Evolutionary conservation across 2,888 invertebrate species (phyloP).

Genomic region (Neoaliturus tenellus): DNA sequence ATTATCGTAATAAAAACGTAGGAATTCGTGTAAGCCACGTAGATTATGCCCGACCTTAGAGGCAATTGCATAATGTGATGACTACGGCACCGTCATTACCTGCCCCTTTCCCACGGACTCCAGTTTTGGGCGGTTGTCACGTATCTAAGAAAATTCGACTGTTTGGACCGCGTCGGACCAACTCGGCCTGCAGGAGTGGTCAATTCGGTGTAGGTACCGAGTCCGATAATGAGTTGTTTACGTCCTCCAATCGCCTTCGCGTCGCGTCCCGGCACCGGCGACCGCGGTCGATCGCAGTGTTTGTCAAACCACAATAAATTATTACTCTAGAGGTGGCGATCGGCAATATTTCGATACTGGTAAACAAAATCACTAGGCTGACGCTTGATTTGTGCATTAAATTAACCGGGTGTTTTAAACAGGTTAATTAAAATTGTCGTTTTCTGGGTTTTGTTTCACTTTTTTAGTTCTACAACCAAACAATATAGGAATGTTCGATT

Average conservation of each 20-base stretch:
- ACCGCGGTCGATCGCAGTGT: not conserved
- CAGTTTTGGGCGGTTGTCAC: slow-evolving; percentile 19
- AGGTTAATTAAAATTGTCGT: no score
- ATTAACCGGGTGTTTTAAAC: no score
- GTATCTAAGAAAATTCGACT: not conserved
- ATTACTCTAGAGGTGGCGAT: no score
- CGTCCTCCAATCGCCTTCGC: not conserved
- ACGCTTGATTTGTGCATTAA: no score
- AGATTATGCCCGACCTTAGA: slow-evolving; percentile 27
- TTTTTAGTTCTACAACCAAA: no score
- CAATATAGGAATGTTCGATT: no score
- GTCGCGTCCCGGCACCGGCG: not conserved
- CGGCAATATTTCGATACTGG: no score
- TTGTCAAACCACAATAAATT: no score
- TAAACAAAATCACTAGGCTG: no score
- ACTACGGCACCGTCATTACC: not conserved
- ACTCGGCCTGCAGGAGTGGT: not conserved
- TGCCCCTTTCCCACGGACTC: slow-evolving; percentile 25
- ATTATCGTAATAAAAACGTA: slow-evolving; percentile 41
- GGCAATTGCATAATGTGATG: slow-evolving; percentile 47
- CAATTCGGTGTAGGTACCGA: not conserved
- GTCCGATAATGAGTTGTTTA: not conserved
- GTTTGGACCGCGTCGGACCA: not conserved
- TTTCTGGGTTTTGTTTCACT: no score
- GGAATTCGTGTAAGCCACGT: slow-evolving; percentile 26